Conservation (phyloP, 2,113 vertebrate species). For the Patagioenas fasciata region DNA sequence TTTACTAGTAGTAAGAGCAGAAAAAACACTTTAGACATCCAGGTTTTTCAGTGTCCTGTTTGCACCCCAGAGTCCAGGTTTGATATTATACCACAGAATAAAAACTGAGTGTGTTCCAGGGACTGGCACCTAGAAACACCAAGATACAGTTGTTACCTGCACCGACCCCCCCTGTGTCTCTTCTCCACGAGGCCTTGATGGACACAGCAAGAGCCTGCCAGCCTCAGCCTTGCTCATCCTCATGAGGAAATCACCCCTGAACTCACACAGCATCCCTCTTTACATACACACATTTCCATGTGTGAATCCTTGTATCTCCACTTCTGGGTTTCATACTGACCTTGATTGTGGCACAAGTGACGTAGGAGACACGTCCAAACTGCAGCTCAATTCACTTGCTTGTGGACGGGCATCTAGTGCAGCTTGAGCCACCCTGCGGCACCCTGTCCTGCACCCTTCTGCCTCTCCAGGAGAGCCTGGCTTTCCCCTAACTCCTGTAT, state of each 20-base stretch:
- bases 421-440: background rate
- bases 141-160: background rate
- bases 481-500: background rate
- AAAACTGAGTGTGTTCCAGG: background rate
- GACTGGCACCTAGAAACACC: background rate
- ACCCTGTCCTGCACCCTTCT: background rate
- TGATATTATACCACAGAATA: background rate
- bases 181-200: background rate
- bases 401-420: background rate
- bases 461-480: background rate
- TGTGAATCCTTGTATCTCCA: background rate
- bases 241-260: accelerated
- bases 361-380: background rate
- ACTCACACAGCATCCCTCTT: background rate
- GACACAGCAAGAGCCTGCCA: background rate
- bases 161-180: accelerated
- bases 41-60: background rate
- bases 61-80: background rate
- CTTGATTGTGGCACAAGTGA: background rate
- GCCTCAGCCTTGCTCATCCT: background rate
- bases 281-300: background rate
- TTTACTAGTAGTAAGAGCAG: background rate
- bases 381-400: background rate
- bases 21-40: background rate
- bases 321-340: background rate